Base-by-base conservation (phyloP, 2,797 vertebrate genomes). In the Danionella dracula region DNA sequence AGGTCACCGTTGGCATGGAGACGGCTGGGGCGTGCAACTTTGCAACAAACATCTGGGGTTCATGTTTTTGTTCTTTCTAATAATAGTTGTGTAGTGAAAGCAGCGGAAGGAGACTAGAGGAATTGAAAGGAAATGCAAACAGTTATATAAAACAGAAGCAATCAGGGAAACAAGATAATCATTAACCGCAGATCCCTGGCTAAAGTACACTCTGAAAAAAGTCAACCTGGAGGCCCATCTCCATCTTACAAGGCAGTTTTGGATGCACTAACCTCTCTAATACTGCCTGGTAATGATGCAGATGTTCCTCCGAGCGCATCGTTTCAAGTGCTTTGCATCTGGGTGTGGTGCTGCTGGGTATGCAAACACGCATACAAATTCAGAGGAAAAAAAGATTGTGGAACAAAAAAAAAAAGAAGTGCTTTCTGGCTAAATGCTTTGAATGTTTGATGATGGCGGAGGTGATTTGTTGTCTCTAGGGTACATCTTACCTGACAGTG, bases 221-320 rank as follows among this genome's bases (percentile, higher is more conserved):
- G 34, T 15, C 21, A 31, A 40, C 6, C 6, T 37, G 90, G 91
- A 90, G 66, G 66, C 73, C 80, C 85, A 83, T 87, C 79, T 82
- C 79, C 92, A 93, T 93, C 92, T 93, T 94, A 93, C 92, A 84
- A 90, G 92, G 92, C 90, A 92, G 92, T 92, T 91, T 94, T 94
- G 92, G 92, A 93, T 91, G 88, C 82, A 78, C 68, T 86, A 81
- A 76, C 66, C 42, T 87, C 82, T 93, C 92, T 93, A 93, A 93
- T 93, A 93, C 92, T 93, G 92, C 92, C 92, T 93, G 92, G 92
- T 93, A 93, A 93, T 91, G 92, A 93, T 93, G 92, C 90, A 91
- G 69, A 87, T 79, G 86, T 87, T 69, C 83, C 80, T 83, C 92
- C 78, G 13, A 75, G 8, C 10, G 58, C 76, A 56, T 59, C 76